Base-by-base conservation (phyloP, 2,113 vertebrate species). In the Leucosticte australis region DNA sequence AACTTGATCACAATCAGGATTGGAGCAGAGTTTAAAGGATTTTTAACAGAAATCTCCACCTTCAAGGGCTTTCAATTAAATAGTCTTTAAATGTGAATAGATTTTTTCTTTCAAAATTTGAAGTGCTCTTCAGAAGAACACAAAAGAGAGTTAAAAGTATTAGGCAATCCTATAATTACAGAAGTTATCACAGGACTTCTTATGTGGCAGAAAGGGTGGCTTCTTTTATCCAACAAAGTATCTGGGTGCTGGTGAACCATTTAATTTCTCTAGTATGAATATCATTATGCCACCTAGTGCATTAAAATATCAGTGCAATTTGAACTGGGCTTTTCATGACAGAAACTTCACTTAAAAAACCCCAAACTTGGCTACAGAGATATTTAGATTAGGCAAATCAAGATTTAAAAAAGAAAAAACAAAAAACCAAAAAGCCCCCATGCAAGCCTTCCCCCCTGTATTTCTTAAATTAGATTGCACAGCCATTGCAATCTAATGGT, bases 271-370 rank as follows among this genome's bases (percentile, higher is more conserved):
- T 92, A 69, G 68, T 76, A 37, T 80, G 60, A 73, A 76, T 84
- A 92, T 94, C 31, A 65, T 87, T 89, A 89, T 94, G 92, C 83
- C 92, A 92, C 64, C 83, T 92, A 96, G 92, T 93, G 91, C 59
- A 78, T 86, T 83, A 83, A 85, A 94, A 44, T 42, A 74, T 56
- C 52, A 68, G 24, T 94, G 52, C 94, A 91, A 70, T 87, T 90
- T 55, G 59, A 86, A 86, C 21, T 80, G 84, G 31, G 27, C 63
- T 90, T 83, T 82, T 64, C 87, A 50, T 53, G 60, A 35, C 42
- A 88, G 70, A 69, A 55, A 44, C 15, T 14, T 89, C 4, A 44
- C 71, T 78, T 6, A 2, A 55, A 79, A 50, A 44, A 7, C 2
- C 19, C 27, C 24, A 63, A n/a, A 18, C 14, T 79, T 94, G 75